Evolutionary conservation across 2,888 invertebrate genomes (phyloP), one percentile per base, ranked within the genome.

Genomic region (Eudasyphora cyanicolor): DNA sequence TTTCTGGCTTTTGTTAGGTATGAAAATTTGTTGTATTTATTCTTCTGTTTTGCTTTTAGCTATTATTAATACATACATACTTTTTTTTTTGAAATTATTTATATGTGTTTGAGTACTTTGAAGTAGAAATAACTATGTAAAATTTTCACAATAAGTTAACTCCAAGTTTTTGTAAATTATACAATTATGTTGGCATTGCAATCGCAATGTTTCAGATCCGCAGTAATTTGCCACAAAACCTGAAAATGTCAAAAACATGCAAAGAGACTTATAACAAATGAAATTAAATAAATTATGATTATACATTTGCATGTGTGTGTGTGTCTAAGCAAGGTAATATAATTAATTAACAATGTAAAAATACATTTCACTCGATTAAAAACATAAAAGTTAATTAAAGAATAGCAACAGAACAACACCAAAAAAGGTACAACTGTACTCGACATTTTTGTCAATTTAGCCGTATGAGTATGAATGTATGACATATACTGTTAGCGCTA

Each of bases 261-360:
- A 27, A 27, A 2, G 27, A 27, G 24, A 27, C 12, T 7, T 5
- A 24, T 10, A 27, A 57, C 24, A 24, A 10, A 57, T 27, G 27
- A 27, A 57, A 57, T 57, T 24, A 27, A 57, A 57, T 57, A 24
- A 24, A 57, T 57, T 57, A 57, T 57, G 12, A 57, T 51, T 45
- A n/a, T 45, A n/a, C n/a, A n/a, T 45, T 5, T 45, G n/a, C 51
- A 57, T 27, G 14, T 27, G 14, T 57, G 32, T 3, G 5, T 12
- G 12, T 45, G 45, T n/a, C 45, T 45, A 45, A n/a, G n/a, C n/a
- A 27, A 24, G n/a, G n/a, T 57, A 57, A 24, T 19, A 27, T 57
- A 57, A 57, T 57, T 57, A 57, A 24, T 24, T 57, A 57, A 57
- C 57, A 57, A 27, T 14, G 57, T 57, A 27, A 57, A 57, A 57